These are phyloP conservation scores for Pristionchus fissidentatus DNA, from an alignment of 2,888 invertebrate species.

Conservation along the genomic window DNA sequence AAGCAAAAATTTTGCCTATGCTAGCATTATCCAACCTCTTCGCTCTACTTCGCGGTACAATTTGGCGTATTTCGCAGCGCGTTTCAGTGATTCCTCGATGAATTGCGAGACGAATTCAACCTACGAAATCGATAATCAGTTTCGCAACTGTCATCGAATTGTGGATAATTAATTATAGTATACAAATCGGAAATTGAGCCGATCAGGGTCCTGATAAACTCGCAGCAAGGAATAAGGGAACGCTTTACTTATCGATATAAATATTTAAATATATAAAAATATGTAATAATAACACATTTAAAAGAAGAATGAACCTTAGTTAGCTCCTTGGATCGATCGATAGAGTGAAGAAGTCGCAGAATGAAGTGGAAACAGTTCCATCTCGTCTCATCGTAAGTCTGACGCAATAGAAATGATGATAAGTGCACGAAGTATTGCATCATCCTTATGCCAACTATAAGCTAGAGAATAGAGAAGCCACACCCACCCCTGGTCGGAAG, in stretches of 20 bases:
- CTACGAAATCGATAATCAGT: too few relatives aligned
- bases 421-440: background rate
- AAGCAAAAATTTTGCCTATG: background rate
- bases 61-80: slow-evolving; percentile 13
- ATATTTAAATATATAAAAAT: too few relatives aligned
- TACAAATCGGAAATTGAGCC: too few relatives aligned
- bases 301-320: slow-evolving; percentile 2
- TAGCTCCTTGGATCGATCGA: background rate
- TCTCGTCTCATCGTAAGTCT: slow-evolving; percentile 22
- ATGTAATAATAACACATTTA: background rate
- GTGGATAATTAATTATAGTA: too few relatives aligned
- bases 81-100: slow-evolving; percentile 24
- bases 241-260: too few relatives aligned
- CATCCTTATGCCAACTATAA: background rate
- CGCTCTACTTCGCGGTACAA: slow-evolving; percentile 26
- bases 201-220: too few relatives aligned
- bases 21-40: slow-evolving; percentile 6
- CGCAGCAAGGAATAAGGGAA: too few relatives aligned
- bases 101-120: slow-evolving; percentile 17
- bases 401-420: background rate
- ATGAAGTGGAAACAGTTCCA: slow-evolving; percentile 38
- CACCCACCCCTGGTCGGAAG: background rate
- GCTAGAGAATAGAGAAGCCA: background rate
- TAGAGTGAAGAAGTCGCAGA: background rate
- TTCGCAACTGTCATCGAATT: too few relatives aligned